A percentile compares a stretch with the other conserved stretches of the same genome.
phyloP scores from a whole-genome alignment of 2,113 vertebrate genomes.

The Pachypanchax playfairii region DNA sequence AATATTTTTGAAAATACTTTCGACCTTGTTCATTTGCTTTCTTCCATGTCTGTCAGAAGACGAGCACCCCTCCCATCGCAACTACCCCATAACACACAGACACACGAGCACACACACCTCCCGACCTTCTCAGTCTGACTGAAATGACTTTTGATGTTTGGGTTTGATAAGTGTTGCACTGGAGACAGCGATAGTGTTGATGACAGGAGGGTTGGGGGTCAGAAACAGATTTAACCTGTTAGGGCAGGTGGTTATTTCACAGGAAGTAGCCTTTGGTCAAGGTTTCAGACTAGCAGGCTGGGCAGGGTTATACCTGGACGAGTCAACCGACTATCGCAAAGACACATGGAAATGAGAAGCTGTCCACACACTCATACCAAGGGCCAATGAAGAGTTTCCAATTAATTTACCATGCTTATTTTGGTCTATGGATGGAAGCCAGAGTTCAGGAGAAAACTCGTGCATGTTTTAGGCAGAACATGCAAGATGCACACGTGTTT shows the following conservation, averaged over 20 bases:
- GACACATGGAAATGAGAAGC: too few relatives aligned
- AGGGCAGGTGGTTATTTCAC: background rate
- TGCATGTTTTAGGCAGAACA: too few relatives aligned
- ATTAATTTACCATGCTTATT: too few relatives aligned
- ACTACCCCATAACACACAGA: slow-evolving; percentile 3
- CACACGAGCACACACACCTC: slow-evolving; percentile 13
- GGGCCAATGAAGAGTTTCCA: too few relatives aligned
- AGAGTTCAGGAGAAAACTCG: too few relatives aligned
- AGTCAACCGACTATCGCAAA: too few relatives aligned
- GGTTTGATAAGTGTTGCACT: slow-evolving; percentile 67
- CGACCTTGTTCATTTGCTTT: slow-evolving; percentile 68
- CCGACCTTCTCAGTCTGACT: slow-evolving; percentile 54
- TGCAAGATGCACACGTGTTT: too few relatives aligned
- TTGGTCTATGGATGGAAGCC: too few relatives aligned
- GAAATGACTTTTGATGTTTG: slow-evolving; percentile 72
- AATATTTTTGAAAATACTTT: slow-evolving; percentile 68
- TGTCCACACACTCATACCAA: too few relatives aligned
- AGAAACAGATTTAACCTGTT: background rate
- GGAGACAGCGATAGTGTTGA: slow-evolving; percentile 4
- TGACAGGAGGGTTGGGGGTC: background rate
- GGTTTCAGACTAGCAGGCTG: too few relatives aligned
- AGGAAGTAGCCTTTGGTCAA: background rate
- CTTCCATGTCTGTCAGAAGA: slow-evolving; percentile 55
- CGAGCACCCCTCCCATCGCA: slow-evolving; percentile 18
- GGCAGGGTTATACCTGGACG: too few relatives aligned